Evolutionary conservation across 2,113 vertebrate species (phyloP).

Genomic region (Ibidorhyncha struthersii): DNA sequence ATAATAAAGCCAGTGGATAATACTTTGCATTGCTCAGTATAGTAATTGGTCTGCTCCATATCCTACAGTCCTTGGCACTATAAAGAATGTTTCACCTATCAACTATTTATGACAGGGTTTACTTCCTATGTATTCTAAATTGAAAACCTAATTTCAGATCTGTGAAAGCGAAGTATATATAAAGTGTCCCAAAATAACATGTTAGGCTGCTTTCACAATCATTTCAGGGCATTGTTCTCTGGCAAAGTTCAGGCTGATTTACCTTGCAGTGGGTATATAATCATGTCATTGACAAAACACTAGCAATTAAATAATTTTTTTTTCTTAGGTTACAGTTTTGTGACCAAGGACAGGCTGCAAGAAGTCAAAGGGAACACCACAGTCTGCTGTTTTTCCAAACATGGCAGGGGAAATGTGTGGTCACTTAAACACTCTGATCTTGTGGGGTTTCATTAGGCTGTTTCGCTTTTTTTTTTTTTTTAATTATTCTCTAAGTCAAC

Average conservation of each 20-base stretch:
- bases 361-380: neutral
- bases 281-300: constrained; percentile 50
- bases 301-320: constrained; percentile 19
- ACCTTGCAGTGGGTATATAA: constrained; percentile 15
- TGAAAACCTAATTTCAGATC: constrained; percentile 59
- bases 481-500: neutral
- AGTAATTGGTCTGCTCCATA: constrained; percentile 54
- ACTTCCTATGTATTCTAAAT: constrained; percentile 35
- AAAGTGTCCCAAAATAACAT: neutral
- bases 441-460: neutral
- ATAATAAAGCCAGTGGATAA: constrained; percentile 56
- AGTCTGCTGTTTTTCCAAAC: neutral
- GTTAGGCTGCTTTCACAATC: neutral
- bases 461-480: neutral
- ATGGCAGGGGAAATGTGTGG: neutral
- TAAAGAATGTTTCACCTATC: constrained; percentile 38
- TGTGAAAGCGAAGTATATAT: neutral
- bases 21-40: constrained; percentile 63
- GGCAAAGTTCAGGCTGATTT: constrained; percentile 31
- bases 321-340: neutral
- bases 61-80: constrained; percentile 36
- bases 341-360: constrained; percentile 32
- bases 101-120: constrained; percentile 65
- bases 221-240: neutral
- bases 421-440: neutral